phyloP scores from a whole-genome alignment of 2,113 vertebrate genomes.

The Caranx melampygus region DNA sequence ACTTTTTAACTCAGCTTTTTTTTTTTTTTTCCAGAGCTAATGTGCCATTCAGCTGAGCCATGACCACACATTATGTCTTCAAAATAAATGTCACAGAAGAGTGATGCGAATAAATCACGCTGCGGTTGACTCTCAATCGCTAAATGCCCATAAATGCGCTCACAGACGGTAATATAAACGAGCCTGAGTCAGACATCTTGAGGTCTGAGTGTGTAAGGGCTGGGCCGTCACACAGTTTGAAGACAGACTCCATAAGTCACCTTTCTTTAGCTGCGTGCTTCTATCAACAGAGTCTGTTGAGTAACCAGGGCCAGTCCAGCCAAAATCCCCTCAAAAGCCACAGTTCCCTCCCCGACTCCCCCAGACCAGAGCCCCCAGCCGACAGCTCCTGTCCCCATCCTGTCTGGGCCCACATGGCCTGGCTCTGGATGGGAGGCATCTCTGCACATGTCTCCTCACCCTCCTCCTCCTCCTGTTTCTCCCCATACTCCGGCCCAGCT shows the following conservation, averaged over 20 bases:
- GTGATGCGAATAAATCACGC: constrained; percentile 53
- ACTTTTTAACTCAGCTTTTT: constrained; percentile 28
- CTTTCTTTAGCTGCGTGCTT: constrained; percentile 39
- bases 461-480: constrained; percentile 29
- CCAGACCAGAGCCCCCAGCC: constrained; percentile 42
- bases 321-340: constrained; percentile 55
- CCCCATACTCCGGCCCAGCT: constrained; percentile 49
- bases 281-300: constrained; percentile 55
- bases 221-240: constrained; percentile 53
- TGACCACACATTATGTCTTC: constrained; percentile 51
- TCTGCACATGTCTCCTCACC: constrained; percentile 56
- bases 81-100: constrained; percentile 53
- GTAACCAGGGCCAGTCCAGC: constrained; percentile 24
- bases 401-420: constrained; percentile 59
- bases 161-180: constrained; percentile 48
- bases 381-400: constrained; percentile 67
- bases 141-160: constrained; percentile 51
- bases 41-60: constrained; percentile 16
- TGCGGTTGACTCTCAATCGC: constrained; percentile 51
- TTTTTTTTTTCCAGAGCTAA: constrained; percentile 50
- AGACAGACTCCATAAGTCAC: constrained; percentile 64
- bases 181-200: constrained; percentile 61
- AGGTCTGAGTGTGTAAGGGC: constrained; percentile 53
- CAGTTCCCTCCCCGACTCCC: constrained; percentile 36
- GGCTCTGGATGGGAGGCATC: constrained; percentile 58